Evolutionary conservation across 2,113 vertebrate genomes (phyloP).

Genomic region (Ancistrus triradiatus): DNA sequence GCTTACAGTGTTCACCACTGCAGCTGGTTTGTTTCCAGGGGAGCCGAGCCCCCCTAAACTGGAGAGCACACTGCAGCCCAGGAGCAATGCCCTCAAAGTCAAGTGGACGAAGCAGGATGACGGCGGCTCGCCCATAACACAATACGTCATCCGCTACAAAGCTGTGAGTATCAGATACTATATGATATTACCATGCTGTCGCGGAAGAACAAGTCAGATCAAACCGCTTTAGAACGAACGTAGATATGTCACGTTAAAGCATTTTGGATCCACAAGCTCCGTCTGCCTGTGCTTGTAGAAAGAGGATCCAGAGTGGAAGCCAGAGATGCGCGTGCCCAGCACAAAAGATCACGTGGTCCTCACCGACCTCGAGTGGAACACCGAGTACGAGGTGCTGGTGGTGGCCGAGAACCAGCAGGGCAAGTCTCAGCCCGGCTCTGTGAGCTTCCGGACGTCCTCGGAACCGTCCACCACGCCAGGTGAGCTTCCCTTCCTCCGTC

Average conservation of each 20-base stretch:
- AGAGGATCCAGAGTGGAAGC: conserved; percentile 80
- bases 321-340: conserved; percentile 80
- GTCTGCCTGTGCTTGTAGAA: conserved; percentile 59
- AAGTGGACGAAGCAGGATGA: conserved; percentile 93
- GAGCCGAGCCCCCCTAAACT: conserved; percentile 91
- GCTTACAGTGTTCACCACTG: no score
- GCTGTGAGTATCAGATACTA: conserved; percentile 85
- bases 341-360: conserved; percentile 80
- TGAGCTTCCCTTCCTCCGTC: conserved; percentile 57
- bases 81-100: conserved; percentile 87
- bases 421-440: conserved; percentile 78
- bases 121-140: conserved; percentile 88
- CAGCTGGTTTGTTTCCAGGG: conserved; percentile 70
- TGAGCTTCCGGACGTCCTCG: conserved; percentile 80
- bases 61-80: conserved; percentile 78
- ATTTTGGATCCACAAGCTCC: not conserved
- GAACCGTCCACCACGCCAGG: conserved; percentile 90
- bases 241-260: no score
- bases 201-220: no score
- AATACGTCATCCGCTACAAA: conserved; percentile 89
- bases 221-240: no score
- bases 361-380: conserved; percentile 85
- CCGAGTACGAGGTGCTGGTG: conserved; percentile 86
- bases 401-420: conserved; percentile 92
- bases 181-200: no score